phyloP scores from a whole-genome alignment of 2,113 vertebrate species.

The Toxostoma redivivum region DNA sequence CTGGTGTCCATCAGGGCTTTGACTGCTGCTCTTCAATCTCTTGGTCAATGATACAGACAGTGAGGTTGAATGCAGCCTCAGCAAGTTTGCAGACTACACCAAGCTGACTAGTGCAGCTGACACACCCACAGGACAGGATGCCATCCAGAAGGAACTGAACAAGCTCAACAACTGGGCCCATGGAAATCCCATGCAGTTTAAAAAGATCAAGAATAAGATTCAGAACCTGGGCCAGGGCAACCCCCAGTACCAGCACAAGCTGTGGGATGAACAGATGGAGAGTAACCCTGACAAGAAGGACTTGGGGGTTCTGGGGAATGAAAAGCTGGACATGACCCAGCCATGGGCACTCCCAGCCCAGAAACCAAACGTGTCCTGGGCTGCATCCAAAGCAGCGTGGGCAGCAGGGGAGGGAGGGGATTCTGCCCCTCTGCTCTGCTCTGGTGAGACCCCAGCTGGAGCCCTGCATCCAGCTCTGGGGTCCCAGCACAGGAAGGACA shows the following conservation, averaged over 20 bases:
- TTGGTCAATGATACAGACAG: not conserved
- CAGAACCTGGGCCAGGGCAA: rapidly evolving
- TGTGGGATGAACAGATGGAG: not conserved
- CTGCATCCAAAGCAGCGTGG: not conserved
- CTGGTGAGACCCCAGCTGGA: not conserved
- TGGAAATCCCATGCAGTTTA: not conserved
- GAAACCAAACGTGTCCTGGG: not conserved
- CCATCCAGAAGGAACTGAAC: not conserved
- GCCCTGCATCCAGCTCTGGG: not conserved
- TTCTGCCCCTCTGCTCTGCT: not conserved
- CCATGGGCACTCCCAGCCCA: not conserved
- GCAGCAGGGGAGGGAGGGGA: not conserved
- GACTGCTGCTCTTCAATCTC: not conserved
- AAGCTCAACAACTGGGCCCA: not conserved
- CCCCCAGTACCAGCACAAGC: rapidly evolving
- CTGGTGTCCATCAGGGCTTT: not conserved
- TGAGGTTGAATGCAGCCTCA: not conserved
- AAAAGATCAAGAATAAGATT: not conserved
- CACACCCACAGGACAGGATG: not conserved
- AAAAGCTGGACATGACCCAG: not conserved
- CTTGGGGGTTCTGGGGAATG: rapidly evolving
- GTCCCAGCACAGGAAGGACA: too few relatives aligned
- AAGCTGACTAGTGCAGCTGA: not conserved
- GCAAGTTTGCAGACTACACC: too few relatives aligned
- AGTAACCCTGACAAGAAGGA: rapidly evolving